These are phyloP conservation scores for Eristalinus aeneus DNA, from an alignment of 2,888 invertebrate species.

Conservation along the genomic window DNA sequence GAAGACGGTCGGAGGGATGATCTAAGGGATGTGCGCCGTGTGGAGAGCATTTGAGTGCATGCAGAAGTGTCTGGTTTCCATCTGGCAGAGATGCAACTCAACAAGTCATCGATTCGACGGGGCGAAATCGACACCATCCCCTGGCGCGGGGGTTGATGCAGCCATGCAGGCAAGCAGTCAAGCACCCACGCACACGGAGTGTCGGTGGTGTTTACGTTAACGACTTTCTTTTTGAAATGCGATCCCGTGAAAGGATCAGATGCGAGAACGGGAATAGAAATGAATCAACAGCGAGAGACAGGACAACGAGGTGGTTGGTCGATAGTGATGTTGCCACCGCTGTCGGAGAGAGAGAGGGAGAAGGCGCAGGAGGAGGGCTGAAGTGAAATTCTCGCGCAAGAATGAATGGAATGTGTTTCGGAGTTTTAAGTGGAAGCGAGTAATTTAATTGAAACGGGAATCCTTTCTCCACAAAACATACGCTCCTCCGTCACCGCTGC, in stretches of 20 bases:
- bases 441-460: slow-evolving; percentile 27
- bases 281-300: background rate
- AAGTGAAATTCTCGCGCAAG: background rate
- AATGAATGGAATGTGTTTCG: background rate
- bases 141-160: slow-evolving; percentile 22
- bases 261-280: background rate
- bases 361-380: background rate
- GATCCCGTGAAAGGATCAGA: slow-evolving; percentile 52
- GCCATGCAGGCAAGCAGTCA: background rate
- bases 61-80: slow-evolving; percentile 48
- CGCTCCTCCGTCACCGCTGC: background rate
- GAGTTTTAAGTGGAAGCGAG: slow-evolving; percentile 38
- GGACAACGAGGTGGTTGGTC: background rate
- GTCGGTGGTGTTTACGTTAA: slow-evolving; percentile 48
- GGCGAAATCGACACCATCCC: background rate
- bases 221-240: slow-evolving; percentile 56
- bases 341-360: no score
- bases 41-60: background rate
- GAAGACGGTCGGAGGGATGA: background rate
- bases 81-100: slow-evolving; percentile 26
- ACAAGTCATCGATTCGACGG: slow-evolving; percentile 39
- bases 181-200: background rate
- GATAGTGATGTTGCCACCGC: no score
- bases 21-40: no score
- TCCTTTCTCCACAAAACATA: slow-evolving; percentile 5